Conservation (phyloP, 2,888 invertebrate species). For the Thelaira solivaga region DNA sequence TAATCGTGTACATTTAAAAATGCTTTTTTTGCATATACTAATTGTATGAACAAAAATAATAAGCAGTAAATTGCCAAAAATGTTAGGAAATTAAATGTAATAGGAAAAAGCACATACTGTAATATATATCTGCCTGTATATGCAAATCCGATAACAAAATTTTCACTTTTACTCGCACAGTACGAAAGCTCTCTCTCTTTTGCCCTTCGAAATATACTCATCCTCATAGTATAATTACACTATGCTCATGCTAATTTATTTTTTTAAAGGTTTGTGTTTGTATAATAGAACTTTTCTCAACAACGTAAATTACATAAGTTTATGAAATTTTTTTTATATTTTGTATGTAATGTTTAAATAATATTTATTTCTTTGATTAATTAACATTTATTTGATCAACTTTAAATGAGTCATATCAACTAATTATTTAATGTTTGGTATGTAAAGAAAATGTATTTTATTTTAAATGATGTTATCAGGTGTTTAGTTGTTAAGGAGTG, state of each 20-base stretch:
- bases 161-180: no score
- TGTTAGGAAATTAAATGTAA: slow-evolving; percentile 20
- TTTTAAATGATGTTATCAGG: slow-evolving; percentile 47
- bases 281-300: slow-evolving; percentile 21
- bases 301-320: slow-evolving; percentile 40
- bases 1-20: no score
- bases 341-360: slow-evolving; percentile 49
- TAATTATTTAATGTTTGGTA: slow-evolving; percentile 50
- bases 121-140: no score
- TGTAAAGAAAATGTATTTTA: slow-evolving; percentile 34
- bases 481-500: slow-evolving; percentile 39
- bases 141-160: no score
- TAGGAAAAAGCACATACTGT: neutral
- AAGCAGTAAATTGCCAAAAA: neutral
- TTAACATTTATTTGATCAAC: slow-evolving; percentile 31
- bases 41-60: neutral
- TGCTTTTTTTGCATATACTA: no score
- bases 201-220: no score
- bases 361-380: slow-evolving; percentile 59
- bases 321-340: neutral
- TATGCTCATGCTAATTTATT: no score
- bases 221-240: no score
- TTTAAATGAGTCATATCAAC: slow-evolving; percentile 46
- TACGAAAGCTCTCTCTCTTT: neutral
- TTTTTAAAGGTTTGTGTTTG: neutral